These are phyloP conservation scores for fruit fly (Drosophila melanogaster) DNA, from an alignment of 1,140 invertebrate species.

Conservation along the genomic window Release_6_plus_ISO1_MT NT_037436.4:20738001-20738500, in stretches of 20 bases:
- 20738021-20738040: constrained; percentile 10
- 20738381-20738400: neutral
- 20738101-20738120: neutral
- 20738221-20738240: constrained; percentile 27
- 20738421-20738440: constrained; percentile 15
- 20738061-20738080: constrained; percentile 21
- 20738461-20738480: constrained; percentile 59
- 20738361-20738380: constrained; percentile 41
- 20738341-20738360: constrained; percentile 42
- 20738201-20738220: too few species aligned
- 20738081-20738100: constrained; percentile 8
- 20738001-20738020: neutral
- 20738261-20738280: constrained; percentile 22
- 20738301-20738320: constrained; percentile 12
- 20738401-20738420: constrained; percentile 6
- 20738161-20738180: too few species aligned
- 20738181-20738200: too few species aligned
- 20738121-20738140: neutral
- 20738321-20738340: constrained; percentile 27
- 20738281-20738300: neutral
- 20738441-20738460: constrained; percentile 51
- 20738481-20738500: constrained; percentile 46
- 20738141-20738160: neutral
- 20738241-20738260: constrained; percentile 45
- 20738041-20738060: constrained; percentile 25